Evolutionary conservation across 2,797 vertebrate species (phyloP), one percentile per base, ranked within the genome.

Genomic region (Gobionotothen gibberifrons): DNA sequence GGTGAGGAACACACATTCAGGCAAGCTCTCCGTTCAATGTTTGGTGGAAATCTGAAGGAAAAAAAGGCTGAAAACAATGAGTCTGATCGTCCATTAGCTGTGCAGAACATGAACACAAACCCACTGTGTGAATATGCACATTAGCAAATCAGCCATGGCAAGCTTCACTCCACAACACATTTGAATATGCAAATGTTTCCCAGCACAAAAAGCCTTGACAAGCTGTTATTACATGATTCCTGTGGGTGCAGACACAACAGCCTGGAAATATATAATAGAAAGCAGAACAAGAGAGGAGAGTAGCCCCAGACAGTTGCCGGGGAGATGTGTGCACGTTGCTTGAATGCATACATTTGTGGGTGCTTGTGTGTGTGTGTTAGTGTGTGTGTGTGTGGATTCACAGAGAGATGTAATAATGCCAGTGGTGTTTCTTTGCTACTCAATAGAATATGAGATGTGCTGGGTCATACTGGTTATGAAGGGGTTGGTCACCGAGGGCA

Each of bases 221-320:
- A 91, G 90, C 89, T 92, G 91, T 89, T 93, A 91, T 92, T 92
- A 91, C 82, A 87, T 61, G 83, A 89, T 84, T 90, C 85, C 85
- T 84, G 83, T 83, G 88, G 86, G 83, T 86, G 82, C 81, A 82
- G 85, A 86, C 75, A 86, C 81, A 89, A 83, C 82, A 73, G 83
- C 86, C 82, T 86, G 82, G 76, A 83, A 85, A 86, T 85, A 91
- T 83, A 84, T 86, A 81, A 76, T 76, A 85, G 82, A 75, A 84
- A 76, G 59, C 59, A 78, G 78, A 88, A 70, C 64, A 74, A 80
- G 73, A 53, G 60, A 71, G 74, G 49, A 59, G 70, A 82, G 83
- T 44, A 63, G 86, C 76, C 69, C 56, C 40, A 72, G 81, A 87
- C 84, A 89, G 89, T 92, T 93, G 90, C 90, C 67, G 85, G 87